Evolutionary conservation across 2,888 invertebrate species (phyloP).

Genomic region (Dilophus febrilis): DNA sequence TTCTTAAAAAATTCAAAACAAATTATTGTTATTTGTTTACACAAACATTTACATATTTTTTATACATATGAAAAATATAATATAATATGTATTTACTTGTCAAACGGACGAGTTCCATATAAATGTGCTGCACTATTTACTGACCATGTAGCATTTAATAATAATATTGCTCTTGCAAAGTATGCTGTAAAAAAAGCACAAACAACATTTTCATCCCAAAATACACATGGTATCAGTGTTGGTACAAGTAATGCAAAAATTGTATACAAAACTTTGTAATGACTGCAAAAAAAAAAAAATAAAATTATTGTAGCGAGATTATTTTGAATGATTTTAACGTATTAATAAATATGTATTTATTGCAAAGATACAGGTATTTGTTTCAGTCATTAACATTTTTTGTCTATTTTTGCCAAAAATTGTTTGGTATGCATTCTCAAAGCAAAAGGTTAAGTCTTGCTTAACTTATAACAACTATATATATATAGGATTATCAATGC

Average conservation of each 20-base stretch:
- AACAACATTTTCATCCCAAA: slow-evolving; percentile 43
- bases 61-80: neutral
- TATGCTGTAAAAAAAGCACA: slow-evolving; percentile 40
- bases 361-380: no score
- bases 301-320: no score
- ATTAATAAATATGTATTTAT: no score
- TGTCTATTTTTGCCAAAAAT: no score
- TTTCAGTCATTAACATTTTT: no score
- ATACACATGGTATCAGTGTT: slow-evolving; percentile 36
- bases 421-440: no score
- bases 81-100: slow-evolving; percentile 32
- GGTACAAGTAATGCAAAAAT: slow-evolving; percentile 39
- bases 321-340: no score
- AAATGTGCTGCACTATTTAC: slow-evolving; percentile 57
- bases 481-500: no score
- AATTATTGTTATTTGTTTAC: neutral
- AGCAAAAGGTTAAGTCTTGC: no score
- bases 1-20: slow-evolving; percentile 27
- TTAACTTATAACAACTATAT: no score
- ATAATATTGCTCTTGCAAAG: slow-evolving; percentile 37
- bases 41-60: neutral
- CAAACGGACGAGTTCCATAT: slow-evolving; percentile 51
- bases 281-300: slow-evolving; percentile 30
- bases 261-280: slow-evolving; percentile 36
- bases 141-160: slow-evolving; percentile 52